Percentiles rank a stretch among this genome's conserved stretches.
These are phyloP conservation scores for Aethes cnicana DNA, from an alignment of 2,888 invertebrate species.

Conservation along the genomic window DNA sequence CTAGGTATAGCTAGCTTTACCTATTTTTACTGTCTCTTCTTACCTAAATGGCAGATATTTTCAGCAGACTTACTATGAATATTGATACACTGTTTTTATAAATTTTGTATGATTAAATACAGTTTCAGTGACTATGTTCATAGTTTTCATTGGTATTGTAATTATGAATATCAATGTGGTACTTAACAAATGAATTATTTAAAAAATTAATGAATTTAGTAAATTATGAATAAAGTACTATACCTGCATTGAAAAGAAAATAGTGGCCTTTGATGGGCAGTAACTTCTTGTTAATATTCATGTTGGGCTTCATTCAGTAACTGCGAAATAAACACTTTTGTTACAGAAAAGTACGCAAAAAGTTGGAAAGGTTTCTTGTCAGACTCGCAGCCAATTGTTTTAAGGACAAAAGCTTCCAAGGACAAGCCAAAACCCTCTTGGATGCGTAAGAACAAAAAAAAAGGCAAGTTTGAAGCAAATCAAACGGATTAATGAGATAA, in stretches of 20 bases:
- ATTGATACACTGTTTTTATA: too few relatives aligned
- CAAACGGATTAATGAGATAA: neutral
- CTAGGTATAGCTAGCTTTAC: too few relatives aligned
- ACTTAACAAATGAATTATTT: slow-evolving; percentile 2
- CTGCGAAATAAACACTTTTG: slow-evolving; percentile 16
- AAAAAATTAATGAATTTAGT: too few relatives aligned
- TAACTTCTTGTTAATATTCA: slow-evolving; percentile 86
- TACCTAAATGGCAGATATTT: too few relatives aligned
- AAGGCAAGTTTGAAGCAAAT: neutral
- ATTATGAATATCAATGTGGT: neutral
- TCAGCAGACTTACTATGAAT: too few relatives aligned
- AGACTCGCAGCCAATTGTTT: neutral
- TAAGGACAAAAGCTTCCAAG: slow-evolving; percentile 3
- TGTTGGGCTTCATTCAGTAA: slow-evolving; percentile 49
- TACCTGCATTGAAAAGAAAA: slow-evolving; percentile 94
- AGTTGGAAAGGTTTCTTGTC: neutral
- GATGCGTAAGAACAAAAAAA: neutral
- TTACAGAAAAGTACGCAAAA: neutral
- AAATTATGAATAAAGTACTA: slow-evolving; percentile 46
- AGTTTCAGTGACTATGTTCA: too few relatives aligned
- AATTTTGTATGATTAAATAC: too few relatives aligned
- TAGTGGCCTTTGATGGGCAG: slow-evolving; percentile 94
- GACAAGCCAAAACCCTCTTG: neutral
- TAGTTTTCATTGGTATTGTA: too few relatives aligned
- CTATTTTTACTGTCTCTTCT: too few relatives aligned